Base-by-base conservation (phyloP, 2,113 vertebrate genomes). In the Sisor rabdophorus region DNA sequence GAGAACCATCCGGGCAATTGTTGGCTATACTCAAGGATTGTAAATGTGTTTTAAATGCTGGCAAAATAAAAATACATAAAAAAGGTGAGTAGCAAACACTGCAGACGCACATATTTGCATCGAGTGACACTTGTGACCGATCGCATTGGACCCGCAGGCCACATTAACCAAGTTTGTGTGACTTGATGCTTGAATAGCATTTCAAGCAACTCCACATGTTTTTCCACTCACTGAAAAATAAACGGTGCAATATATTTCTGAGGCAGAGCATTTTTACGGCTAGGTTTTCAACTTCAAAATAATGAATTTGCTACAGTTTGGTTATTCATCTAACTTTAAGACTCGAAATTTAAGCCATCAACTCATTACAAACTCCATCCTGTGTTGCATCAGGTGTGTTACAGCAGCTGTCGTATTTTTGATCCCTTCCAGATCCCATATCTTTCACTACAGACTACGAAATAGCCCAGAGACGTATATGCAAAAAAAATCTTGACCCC, bases 1-100 rank as follows among this genome's bases (percentile, higher is more conserved):
- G 84, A 82, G 87, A 74, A 82, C 79, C 71, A 77, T 78, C 85
- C n/a, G 22, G 72, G 80, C 81, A 71, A 76, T 79, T 61, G 79
- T 30, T 7, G 58, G 58, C 63, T 54, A 79, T 76, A 48, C 64
- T 64, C 60, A 20, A 56, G 48, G 40, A 13, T 47, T 67, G 24
- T 10, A 50, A 72, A 82, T 80, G 81, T 67, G 68, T 87, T 83
- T 19, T 55, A 24, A 59, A 36, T 17, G 32, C n/a, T 15, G 20
- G 13, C 17, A 56, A 64, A 76, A 53, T 60, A 61, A 77, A 83
- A 63, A 36, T 36, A 36, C 32, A 36, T 40, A 79, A 76, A 79
- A 79, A 71, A 73, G 77, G 22, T 67, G 69, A 52, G 19, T 47
- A 52, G 75, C 60, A 84, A 81, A 65, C 80, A 67, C 76, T 76